These are phyloP conservation scores for Diachasmimorpha longicaudata DNA, from an alignment of 1,140 invertebrate genomes.

Conservation along the genomic window DNA sequence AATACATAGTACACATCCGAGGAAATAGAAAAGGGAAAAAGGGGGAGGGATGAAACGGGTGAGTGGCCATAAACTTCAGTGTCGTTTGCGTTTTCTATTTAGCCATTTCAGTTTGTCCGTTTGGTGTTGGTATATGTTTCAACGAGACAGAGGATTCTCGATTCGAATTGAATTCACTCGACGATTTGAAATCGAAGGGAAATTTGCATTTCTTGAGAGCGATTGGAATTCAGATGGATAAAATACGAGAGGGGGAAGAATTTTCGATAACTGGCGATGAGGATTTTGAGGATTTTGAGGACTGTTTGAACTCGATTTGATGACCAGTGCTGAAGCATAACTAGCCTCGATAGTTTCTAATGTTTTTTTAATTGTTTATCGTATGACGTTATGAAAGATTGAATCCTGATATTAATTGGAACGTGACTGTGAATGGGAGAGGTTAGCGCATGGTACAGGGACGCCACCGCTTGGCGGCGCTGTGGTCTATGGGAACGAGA, in stretches of 20 bases:
- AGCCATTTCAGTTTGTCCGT: slow-evolving; percentile 49
- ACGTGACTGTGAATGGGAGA: too few species aligned
- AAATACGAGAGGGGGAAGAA: not conserved
- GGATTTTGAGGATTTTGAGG: too few species aligned
- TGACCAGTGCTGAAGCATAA: too few species aligned
- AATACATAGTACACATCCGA: not conserved
- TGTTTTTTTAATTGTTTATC: too few species aligned
- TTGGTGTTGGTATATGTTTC: slow-evolving; percentile 7
- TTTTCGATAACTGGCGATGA: too few species aligned
- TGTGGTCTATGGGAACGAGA: too few species aligned
- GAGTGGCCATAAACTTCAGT: slow-evolving; percentile 53
- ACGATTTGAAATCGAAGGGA: slow-evolving; percentile 40
- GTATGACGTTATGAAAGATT: too few species aligned
- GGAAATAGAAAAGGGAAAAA: slow-evolving; percentile 28
- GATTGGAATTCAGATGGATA: not conserved
- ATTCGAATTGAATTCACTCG: slow-evolving; percentile 47
- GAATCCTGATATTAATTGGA: too few species aligned
- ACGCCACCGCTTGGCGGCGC: too few species aligned
- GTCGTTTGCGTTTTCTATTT: slow-evolving; percentile 58
- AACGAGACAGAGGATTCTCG: slow-evolving; percentile 32
- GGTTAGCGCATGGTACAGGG: too few species aligned
- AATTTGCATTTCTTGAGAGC: slow-evolving; percentile 38
- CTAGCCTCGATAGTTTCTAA: too few species aligned
- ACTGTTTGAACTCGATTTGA: too few species aligned
- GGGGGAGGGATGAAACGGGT: slow-evolving; percentile 37